These are phyloP conservation scores for Asteroscopus sphinx DNA, from an alignment of 2,888 invertebrate genomes.

Conservation along the genomic window DNA sequence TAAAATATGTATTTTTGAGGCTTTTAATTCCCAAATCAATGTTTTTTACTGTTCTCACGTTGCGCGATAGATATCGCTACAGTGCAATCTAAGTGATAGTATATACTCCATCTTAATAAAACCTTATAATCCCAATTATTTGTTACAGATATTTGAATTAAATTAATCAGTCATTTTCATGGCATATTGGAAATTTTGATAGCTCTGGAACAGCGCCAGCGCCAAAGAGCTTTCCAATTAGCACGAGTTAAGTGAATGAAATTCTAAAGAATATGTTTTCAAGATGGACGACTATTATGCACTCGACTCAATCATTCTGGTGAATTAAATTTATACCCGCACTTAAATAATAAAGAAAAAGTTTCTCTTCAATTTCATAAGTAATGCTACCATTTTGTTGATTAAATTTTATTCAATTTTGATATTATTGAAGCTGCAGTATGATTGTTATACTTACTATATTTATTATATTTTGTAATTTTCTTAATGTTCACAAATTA, in stretches of 20 bases:
- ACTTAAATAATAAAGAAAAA: background rate
- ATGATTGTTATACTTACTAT: no score
- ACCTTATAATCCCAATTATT: no score
- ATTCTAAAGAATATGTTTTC: constrained; percentile 36
- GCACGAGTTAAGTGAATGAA: constrained; percentile 41
- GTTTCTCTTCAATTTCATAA: background rate
- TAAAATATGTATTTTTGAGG: no score
- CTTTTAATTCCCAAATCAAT: no score
- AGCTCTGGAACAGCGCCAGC: constrained; percentile 43
- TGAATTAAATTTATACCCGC: constrained; percentile 6
- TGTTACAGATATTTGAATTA: constrained; percentile 17
- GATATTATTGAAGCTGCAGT: background rate
- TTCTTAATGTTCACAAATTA: background rate
- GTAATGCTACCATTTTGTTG: background rate
- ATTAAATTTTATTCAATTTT: background rate
- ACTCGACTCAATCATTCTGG: constrained; percentile 17
- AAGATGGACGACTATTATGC: constrained; percentile 24
- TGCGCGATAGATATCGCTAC: no score
- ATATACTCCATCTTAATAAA: no score
- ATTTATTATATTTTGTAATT: background rate
- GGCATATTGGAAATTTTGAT: constrained; percentile 46
- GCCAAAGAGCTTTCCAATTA: constrained; percentile 60
- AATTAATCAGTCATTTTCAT: constrained; percentile 43
- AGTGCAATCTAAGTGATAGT: no score
- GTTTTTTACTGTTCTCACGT: no score